These are phyloP conservation scores for Catajapyx aquilonaris DNA, from an alignment of 1,140 invertebrate species.

Conservation along the genomic window DNA sequence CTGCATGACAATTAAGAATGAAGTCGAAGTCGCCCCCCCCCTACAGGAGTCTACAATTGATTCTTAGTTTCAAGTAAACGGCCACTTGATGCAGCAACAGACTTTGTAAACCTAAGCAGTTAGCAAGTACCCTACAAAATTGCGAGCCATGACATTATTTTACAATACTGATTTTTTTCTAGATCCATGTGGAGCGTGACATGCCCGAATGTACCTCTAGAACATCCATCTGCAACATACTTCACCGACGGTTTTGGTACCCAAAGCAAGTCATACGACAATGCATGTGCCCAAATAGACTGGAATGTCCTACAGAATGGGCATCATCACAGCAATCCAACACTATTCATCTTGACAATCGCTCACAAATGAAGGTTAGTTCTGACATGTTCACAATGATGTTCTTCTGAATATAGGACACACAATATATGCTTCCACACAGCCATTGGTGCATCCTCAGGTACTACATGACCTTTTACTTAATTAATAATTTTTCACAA, in stretches of 20 bases:
- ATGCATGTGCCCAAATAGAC: slow-evolving; percentile 28
- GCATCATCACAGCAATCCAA: slow-evolving; percentile 9
- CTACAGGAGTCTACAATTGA: too few relatives aligned
- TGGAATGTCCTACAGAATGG: slow-evolving; percentile 28
- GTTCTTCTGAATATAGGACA: too few relatives aligned
- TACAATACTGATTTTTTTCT: slow-evolving; percentile 4
- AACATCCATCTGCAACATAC: slow-evolving; percentile 25
- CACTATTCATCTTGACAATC: slow-evolving; percentile 25
- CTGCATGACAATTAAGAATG: too few relatives aligned
- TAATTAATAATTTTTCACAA: too few relatives aligned
- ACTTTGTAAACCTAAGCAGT: too few relatives aligned
- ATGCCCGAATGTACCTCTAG: slow-evolving; percentile 22
- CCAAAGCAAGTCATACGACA: slow-evolving; percentile 24
- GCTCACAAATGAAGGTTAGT: slow-evolving; percentile 28
- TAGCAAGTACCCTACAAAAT: not conserved
- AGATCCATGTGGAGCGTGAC: slow-evolving; percentile 29
- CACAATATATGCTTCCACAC: too few relatives aligned
- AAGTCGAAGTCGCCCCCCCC: too few relatives aligned
- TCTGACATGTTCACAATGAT: too few relatives aligned
- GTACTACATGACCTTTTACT: too few relatives aligned
- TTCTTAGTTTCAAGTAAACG: too few relatives aligned
- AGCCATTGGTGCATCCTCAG: too few relatives aligned
- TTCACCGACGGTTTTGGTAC: slow-evolving; percentile 29
- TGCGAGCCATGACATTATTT: not conserved
- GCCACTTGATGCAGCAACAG: too few relatives aligned